phyloP scores from a whole-genome alignment of 2,113 vertebrate genomes.

The Colinus virginianus region DNA sequence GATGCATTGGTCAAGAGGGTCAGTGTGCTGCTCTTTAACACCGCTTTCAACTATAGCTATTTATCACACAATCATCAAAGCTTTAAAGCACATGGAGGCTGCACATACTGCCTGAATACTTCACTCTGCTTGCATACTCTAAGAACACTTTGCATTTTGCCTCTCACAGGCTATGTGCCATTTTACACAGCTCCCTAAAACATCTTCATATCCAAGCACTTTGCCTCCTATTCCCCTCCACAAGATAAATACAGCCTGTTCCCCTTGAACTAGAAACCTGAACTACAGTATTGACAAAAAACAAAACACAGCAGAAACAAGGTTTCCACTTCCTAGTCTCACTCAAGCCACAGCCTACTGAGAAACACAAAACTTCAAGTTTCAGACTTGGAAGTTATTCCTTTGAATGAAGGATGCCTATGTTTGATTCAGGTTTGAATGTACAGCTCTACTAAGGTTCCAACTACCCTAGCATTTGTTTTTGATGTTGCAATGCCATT shows the following conservation, averaged over 20 bases:
- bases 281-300: neutral
- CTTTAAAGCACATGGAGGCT: fast-evolving
- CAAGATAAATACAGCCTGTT: neutral
- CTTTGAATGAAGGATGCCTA: neutral
- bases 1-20: neutral
- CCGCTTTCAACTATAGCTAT: fast-evolving
- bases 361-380: neutral
- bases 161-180: neutral
- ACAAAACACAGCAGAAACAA: neutral
- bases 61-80: neutral
- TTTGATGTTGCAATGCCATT: neutral
- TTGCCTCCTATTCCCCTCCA: neutral
- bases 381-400: neutral
- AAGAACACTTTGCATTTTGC: neutral
- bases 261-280: neutral
- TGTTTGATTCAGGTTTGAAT: neutral
- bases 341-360: neutral
- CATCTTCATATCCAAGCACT: neutral
- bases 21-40: neutral
- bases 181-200: neutral
- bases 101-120: neutral
- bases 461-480: neutral
- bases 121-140: neutral
- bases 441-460: neutral
- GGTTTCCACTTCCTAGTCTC: neutral